Base-by-base conservation (phyloP, 2,888 invertebrate species). In the Hartigia nigra region DNA sequence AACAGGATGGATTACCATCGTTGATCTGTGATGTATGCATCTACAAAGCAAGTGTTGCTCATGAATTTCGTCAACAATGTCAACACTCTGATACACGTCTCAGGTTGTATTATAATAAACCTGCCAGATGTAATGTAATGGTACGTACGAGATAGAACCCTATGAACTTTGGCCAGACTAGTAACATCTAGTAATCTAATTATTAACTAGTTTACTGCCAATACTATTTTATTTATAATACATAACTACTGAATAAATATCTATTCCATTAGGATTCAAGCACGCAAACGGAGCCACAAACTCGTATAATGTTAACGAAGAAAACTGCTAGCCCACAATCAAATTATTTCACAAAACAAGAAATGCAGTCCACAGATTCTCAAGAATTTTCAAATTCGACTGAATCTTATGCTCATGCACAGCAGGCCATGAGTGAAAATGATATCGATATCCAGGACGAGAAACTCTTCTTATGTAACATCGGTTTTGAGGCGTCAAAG, bases 21-120 rank as follows among this genome's bases (percentile, higher is more conserved):
- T 79, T 90, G 74, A 91, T 91, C 77, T 91, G 91, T 80, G 88
- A 90, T 78, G 86, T 88, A 69, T 91, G 91, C 80, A 83, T 89
- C 77, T 91, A 91, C 76, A 91, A 91, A 83, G 91, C 90, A n/a
- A 91, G 86, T 23, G 86, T 91, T 34, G 91, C 91, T 31, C 89
- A 91, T 75, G 91, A 91, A 80, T 91, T 91, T 81, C 87, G 91
- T 69, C 89, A 91, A 70, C 89, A 90, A 74, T 91, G 91, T 80
- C 91, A 91, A 82, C 87, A 89, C 70, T 91, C 91, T 12, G 91
- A 91, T 78, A 85, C 90, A 39, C 87, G 88, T 80, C 82, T 91
- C 69, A 82, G 91, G 80, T 85, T 91, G 79, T 88, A 88, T 80
- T 91, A 89, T 76, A 90, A 90, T 80, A 91, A 91, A 81, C 90